A percentile compares a stretch with the other conserved stretches of the same genome.
Evolutionary conservation across 2,797 vertebrate species (phyloP).

Genomic region (Odontamblyopus rebecca): DNA sequence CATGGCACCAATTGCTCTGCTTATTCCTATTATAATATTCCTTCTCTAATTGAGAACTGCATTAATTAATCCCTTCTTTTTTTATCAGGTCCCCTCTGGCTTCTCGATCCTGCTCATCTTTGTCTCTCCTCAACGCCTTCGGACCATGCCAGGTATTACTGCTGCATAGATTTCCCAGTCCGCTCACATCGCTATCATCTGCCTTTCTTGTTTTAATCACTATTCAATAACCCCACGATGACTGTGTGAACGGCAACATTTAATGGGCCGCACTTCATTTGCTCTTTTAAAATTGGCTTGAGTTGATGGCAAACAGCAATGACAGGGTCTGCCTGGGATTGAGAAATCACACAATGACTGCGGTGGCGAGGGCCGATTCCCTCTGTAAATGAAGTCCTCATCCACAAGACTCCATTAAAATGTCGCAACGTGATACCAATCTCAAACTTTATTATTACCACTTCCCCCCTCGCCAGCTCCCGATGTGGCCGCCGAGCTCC

Average conservation of each 20-base stretch:
- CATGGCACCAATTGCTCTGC: neutral
- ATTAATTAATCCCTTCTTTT: conserved; percentile 48
- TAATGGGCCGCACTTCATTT: conserved; percentile 76
- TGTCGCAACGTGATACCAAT: conserved; percentile 76
- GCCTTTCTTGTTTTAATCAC: conserved; percentile 71
- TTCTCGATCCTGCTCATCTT: conserved; percentile 19
- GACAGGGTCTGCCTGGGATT: conserved; percentile 58
- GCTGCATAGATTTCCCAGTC: conserved; percentile 40
- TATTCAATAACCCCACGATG: conserved; percentile 57
- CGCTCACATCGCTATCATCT: conserved; percentile 55
- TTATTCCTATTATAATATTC: conserved; percentile 30
- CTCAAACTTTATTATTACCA: conserved; percentile 80
- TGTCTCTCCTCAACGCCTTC: conserved; percentile 23
- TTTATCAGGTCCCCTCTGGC: conserved; percentile 51
- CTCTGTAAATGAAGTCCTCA: conserved; percentile 78
- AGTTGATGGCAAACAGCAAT: conserved; percentile 68
- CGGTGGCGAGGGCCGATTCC: conserved; percentile 38
- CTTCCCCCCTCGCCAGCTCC: conserved; percentile 20
- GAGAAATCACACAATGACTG: conserved; percentile 76
- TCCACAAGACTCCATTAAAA: conserved; percentile 75
- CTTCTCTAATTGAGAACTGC: conserved; percentile 28
- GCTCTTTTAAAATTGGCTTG: conserved; percentile 73
- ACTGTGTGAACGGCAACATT: conserved; percentile 65
- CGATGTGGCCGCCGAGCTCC: conserved; percentile 50
- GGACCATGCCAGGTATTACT: conserved; percentile 36